Conservation (phyloP, 2,797 vertebrate species). For the Heteromormyrus szaboi region DNA sequence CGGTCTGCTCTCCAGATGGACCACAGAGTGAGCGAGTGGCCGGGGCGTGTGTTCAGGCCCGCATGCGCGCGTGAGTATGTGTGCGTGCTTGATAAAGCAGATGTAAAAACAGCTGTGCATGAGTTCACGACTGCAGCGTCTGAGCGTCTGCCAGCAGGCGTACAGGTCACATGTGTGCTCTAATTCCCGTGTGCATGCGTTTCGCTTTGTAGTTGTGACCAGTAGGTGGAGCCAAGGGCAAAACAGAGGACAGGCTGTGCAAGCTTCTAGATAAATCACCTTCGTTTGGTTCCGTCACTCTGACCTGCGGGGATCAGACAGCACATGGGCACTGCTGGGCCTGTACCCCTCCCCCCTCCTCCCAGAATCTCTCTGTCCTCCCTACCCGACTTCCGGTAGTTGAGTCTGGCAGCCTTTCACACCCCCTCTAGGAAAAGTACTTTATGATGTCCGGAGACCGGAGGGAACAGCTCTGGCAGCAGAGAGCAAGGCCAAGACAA, state of each 20-base stretch:
- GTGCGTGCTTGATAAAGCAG: neutral
- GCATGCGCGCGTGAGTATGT: neutral
- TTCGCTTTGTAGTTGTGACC: neutral
- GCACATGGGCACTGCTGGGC: neutral
- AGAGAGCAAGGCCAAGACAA: conserved; percentile 4
- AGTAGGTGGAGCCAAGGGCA: neutral
- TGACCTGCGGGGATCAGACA: neutral
- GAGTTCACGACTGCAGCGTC: neutral
- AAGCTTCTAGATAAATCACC: neutral
- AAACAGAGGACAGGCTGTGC: neutral
- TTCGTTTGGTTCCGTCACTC: neutral
- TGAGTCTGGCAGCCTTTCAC: neutral
- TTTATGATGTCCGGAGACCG: conserved; percentile 1
- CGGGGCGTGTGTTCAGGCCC: neutral
- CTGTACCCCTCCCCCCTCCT: neutral
- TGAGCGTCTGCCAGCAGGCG: neutral
- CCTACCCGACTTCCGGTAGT: neutral
- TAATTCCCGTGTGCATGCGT: neutral
- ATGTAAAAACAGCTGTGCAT: neutral
- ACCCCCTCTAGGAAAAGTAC: neutral
- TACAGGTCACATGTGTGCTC: neutral
- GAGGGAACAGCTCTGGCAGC: conserved; percentile 7
- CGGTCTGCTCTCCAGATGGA: conserved; percentile 13
- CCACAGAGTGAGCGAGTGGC: neutral
- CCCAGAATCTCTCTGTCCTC: neutral